Percentiles rank a stretch among this genome's conserved stretches.
phyloP scores from a whole-genome alignment of 2,888 invertebrate species.

The Pterostichus niger region DNA sequence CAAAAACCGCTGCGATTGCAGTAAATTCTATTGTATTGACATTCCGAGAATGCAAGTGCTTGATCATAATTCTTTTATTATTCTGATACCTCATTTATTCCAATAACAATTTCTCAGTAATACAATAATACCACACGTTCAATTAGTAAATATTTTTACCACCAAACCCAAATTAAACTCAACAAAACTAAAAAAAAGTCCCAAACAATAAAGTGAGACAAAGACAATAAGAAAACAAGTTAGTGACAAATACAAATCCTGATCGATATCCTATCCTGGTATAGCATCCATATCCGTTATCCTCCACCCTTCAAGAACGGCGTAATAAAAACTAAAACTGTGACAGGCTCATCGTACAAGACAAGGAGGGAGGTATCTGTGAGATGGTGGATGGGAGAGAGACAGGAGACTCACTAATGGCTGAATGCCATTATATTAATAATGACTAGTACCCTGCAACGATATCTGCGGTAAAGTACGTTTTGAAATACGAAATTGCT shows the following conservation, averaged over 20 bases:
- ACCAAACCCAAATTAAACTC: neutral
- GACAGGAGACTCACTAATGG: constrained; percentile 70
- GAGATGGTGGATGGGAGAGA: constrained; percentile 58
- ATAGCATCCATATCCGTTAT: constrained; percentile 11
- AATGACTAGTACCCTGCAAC: constrained; percentile 70
- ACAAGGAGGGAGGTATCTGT: constrained; percentile 54
- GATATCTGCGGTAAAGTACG: constrained; percentile 71
- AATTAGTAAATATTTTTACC: neutral
- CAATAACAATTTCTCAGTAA: neutral
- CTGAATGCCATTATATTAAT: constrained; percentile 72
- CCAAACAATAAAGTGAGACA: neutral
- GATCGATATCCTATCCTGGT: constrained; percentile 38
- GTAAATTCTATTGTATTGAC: neutral
- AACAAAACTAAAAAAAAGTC: neutral
- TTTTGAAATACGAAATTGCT: constrained; percentile 70
- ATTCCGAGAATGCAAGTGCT: constrained; percentile 9
- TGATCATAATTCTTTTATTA: neutral
- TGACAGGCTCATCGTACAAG: constrained; percentile 68
- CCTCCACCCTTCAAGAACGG: constrained; percentile 52
- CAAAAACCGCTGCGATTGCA: constrained; percentile 3
- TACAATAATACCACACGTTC: neutral
- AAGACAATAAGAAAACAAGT: neutral
- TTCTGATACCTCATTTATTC: neutral
- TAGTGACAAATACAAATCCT: constrained; percentile 20
- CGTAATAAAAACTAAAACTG: constrained; percentile 69